These are phyloP conservation scores for Philopotamus ludificatus DNA, from an alignment of 1,140 invertebrate genomes.

Conservation along the genomic window DNA sequence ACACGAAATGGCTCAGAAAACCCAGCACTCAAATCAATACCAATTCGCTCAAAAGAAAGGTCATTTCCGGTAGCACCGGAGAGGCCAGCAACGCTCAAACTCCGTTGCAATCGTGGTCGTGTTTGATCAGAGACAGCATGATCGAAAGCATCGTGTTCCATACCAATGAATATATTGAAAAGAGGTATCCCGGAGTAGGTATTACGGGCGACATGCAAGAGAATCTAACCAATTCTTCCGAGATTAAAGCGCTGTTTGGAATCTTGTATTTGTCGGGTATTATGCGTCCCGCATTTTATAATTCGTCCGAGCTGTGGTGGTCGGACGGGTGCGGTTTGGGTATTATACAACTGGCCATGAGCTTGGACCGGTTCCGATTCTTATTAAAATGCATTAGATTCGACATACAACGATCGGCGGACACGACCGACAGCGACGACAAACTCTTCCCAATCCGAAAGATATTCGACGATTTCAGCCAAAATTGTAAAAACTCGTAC, in stretches of 20 bases:
- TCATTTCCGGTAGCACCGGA: slow-evolving; percentile 25
- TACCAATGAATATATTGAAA: slow-evolving; percentile 52
- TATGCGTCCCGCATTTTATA: slow-evolving; percentile 50
- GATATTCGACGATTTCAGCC: slow-evolving; percentile 54
- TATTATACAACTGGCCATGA: slow-evolving; percentile 52
- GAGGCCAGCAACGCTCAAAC: slow-evolving; percentile 42
- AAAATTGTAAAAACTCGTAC: slow-evolving; percentile 54
- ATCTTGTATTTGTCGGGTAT: slow-evolving; percentile 55
- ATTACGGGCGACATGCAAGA: slow-evolving; percentile 35
- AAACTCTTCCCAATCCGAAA: slow-evolving; percentile 54
- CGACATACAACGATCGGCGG: slow-evolving; percentile 44
- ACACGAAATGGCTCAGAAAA: slow-evolving; percentile 33
- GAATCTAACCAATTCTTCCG: slow-evolving; percentile 45
- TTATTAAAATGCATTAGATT: slow-evolving; percentile 53
- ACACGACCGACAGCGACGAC: slow-evolving; percentile 43
- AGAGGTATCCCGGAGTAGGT: slow-evolving; percentile 27
- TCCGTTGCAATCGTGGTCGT: slow-evolving; percentile 51
- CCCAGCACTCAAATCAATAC: not conserved
- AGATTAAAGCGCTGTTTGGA: slow-evolving; percentile 56
- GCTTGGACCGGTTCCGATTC: slow-evolving; percentile 53
- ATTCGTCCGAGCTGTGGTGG: slow-evolving; percentile 53
- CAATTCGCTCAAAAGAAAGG: slow-evolving; percentile 33
- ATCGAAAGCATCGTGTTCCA: slow-evolving; percentile 51
- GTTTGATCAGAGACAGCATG: slow-evolving; percentile 53
- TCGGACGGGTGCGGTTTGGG: slow-evolving; percentile 49